phyloP scores from a whole-genome alignment of 2,113 vertebrate genomes.

The Egretta garzetta region DNA sequence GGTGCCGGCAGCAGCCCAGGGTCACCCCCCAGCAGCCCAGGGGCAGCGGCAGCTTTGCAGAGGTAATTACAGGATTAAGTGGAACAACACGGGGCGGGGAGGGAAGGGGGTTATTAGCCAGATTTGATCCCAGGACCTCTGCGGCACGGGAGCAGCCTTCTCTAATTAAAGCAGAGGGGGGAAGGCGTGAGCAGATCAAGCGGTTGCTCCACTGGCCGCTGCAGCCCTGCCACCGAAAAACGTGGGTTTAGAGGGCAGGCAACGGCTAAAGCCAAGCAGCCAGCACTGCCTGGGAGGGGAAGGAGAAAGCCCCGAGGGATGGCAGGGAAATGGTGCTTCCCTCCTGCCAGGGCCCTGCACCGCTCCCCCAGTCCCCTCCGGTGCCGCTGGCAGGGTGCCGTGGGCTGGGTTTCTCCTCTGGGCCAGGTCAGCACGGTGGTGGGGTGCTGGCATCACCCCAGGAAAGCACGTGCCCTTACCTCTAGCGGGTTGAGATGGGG shows the following conservation, averaged over 20 bases:
- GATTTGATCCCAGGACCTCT: slow-evolving; percentile 39
- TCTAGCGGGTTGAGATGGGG: neutral
- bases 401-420: accelerated
- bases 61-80: slow-evolving; percentile 59
- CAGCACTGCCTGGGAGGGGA: neutral
- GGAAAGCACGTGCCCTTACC: neutral
- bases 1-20: neutral
- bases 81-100: neutral
- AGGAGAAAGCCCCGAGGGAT: neutral
- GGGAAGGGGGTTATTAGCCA: slow-evolving; percentile 21
- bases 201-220: neutral
- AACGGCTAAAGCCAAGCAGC: neutral
- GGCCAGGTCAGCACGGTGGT: accelerated
- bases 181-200: neutral
- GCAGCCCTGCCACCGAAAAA: neutral
- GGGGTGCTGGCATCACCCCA: neutral
- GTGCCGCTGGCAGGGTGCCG: accelerated
- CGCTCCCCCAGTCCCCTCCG: neutral
- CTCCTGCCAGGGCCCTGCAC: neutral
- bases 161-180: neutral
- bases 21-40: neutral
- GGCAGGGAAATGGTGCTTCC: neutral
- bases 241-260: neutral
- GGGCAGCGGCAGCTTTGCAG: neutral
- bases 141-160: neutral